Evolutionary conservation across 2,888 invertebrate genomes (phyloP), one percentile per base, ranked within the genome.

Genomic region (Zootermopsis nevadensis): DNA sequence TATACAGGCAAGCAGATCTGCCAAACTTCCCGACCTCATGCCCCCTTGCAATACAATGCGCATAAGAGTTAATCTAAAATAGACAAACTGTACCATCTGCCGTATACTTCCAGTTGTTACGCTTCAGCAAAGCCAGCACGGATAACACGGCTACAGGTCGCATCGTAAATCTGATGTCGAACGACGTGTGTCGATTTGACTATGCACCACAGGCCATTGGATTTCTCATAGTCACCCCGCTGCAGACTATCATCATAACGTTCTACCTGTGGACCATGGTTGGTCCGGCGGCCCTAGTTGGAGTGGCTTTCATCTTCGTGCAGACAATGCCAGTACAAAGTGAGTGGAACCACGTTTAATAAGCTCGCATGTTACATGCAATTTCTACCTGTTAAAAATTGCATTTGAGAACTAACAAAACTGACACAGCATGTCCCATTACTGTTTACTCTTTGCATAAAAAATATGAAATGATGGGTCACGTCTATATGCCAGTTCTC

Each of bases 91-190:
- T 48, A 10, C 15, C 19, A 19, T 48, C 15, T 76, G 15, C 2
- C 27, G 22, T 76, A 19, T 42, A 15, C 35, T 33, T 27, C n/a
- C 89, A 96, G 96, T 91, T 95, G 1, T 89, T 97, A 74, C 92
- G 93, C 53, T 90, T 97, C 85, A 95, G 95, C 82, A 95, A 95
- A 89, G 94, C 94, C 8, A 96, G 98, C 0, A 90, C 97, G 80
- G 95, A 95, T 7, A 94, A 96, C 88, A 97, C 98, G 0, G 95
- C 96, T 2, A 94, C 96, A 85, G 92, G 92, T 0, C 91, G 92
- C 85, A 90, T 93, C 86, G 91, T 92, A 60, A 92, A 92, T 86
- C 87, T 93, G 27, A 88, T 93, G 86, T 91, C 92, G 27, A 92
- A 92, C 85, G 93, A 93, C 87, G 92, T 92, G 24, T 90, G 90